Conservation (phyloP, 2,888 invertebrate genomes). For the Psococerastis gibbosa region DNA sequence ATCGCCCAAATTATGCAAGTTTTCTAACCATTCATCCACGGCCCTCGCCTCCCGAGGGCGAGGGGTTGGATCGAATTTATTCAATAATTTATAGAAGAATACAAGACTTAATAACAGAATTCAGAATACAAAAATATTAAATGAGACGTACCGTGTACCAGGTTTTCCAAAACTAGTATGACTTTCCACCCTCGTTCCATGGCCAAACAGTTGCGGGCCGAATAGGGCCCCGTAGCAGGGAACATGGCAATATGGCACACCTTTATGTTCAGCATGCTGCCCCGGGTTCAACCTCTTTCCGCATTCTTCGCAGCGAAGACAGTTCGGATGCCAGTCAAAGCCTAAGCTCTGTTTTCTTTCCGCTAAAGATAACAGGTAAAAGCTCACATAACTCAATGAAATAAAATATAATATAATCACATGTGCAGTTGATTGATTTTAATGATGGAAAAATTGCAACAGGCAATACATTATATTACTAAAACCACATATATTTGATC, state of each 20-base stretch:
- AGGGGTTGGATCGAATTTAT: no score
- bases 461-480: neutral
- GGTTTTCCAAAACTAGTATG: conserved; percentile 55
- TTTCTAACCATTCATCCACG: no score
- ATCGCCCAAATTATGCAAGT: no score
- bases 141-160: conserved; percentile 34
- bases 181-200: conserved; percentile 62
- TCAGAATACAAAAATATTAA: no score
- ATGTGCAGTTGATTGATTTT: no score
- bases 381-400: conserved; percentile 10
- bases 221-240: conserved; percentile 68
- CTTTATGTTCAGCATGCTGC: conserved; percentile 69
- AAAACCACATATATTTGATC: conserved; percentile 6
- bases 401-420: no score
- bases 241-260: conserved; percentile 66
- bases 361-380: conserved; percentile 37
- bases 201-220: conserved; percentile 64
- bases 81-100: no score
- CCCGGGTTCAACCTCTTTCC: conserved; percentile 63
- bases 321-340: conserved; percentile 73
- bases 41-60: no score
- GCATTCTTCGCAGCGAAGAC: conserved; percentile 64
- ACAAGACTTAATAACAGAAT: no score
- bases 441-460: neutral
- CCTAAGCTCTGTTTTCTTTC: conserved; percentile 72